These are phyloP conservation scores for Camponotus floridanus DNA, from an alignment of 1,140 invertebrate species.

Conservation along the genomic window DNA sequence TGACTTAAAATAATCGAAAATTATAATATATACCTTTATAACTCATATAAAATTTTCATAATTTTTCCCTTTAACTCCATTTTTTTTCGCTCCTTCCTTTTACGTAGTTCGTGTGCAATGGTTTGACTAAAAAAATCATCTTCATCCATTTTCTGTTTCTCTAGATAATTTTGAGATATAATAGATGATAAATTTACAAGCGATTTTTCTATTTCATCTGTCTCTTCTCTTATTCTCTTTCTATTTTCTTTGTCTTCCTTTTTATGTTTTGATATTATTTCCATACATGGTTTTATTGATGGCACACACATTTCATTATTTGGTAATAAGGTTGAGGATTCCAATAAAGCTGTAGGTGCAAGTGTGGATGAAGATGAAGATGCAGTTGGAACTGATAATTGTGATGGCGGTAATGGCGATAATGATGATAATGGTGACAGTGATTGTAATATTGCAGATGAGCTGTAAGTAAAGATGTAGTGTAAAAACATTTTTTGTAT, in stretches of 20 bases:
- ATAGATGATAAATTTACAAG: conserved; percentile 3
- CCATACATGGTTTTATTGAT: neutral
- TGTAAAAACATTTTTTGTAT: neutral
- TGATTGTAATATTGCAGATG: neutral
- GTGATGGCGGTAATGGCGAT: no score
- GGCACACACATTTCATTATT: neutral
- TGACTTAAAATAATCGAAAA: neutral
- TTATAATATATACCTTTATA: neutral
- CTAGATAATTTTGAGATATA: neutral
- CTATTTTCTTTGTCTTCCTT: neutral
- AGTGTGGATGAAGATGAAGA: neutral
- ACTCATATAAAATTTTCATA: conserved; percentile 15
- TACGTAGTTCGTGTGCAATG: neutral
- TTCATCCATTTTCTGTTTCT: neutral
- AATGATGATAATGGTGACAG: neutral
- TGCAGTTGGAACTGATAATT: no score
- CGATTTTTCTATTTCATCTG: neutral
- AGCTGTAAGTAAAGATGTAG: neutral
- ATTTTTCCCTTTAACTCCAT: neutral
- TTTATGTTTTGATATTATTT: neutral
- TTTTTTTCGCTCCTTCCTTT: neutral
- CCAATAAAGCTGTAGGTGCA: neutral
- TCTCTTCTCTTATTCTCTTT: neutral
- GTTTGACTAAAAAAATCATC: neutral
- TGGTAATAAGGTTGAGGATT: neutral